Percentiles rank a stretch among this genome's conserved stretches.
Conservation (phyloP, 2,888 invertebrate species). For the Xanthia togata region DNA sequence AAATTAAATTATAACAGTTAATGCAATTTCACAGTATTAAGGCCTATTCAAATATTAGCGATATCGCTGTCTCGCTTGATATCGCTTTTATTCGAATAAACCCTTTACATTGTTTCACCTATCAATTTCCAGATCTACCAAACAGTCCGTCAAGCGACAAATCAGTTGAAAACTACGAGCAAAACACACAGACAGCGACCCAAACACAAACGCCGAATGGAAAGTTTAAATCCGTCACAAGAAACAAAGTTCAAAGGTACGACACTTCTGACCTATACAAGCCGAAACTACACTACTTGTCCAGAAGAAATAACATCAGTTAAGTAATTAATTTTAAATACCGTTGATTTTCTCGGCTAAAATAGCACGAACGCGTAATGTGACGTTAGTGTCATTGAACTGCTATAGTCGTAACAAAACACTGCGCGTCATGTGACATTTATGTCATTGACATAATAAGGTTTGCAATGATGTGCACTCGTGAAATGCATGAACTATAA, state of each 20-base stretch:
- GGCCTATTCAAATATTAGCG: too few species aligned
- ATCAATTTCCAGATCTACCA: slow-evolving; percentile 77
- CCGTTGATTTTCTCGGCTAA: slow-evolving; percentile 8
- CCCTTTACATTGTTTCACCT: neutral
- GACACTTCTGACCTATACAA: slow-evolving; percentile 86
- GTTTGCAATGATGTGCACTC: neutral
- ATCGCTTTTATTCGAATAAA: too few species aligned
- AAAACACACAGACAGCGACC: slow-evolving; percentile 69
- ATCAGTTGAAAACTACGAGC: slow-evolving; percentile 87
- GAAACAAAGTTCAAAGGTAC: slow-evolving; percentile 83
- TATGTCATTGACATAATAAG: neutral
- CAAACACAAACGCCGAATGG: slow-evolving; percentile 77
- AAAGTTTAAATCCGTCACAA: slow-evolving; percentile 73
- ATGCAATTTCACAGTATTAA: neutral
- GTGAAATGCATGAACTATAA: neutral
- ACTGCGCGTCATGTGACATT: neutral
- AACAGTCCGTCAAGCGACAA: slow-evolving; percentile 89
- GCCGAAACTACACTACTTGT: slow-evolving; percentile 85
- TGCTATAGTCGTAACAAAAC: slow-evolving; percentile 1
- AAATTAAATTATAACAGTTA: neutral
- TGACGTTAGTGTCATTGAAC: slow-evolving; percentile 4
- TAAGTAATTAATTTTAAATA: slow-evolving; percentile 64
- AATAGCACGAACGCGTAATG: neutral
- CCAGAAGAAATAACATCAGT: slow-evolving; percentile 83
- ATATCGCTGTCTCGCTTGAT: too few species aligned